phyloP scores from a whole-genome alignment of 2,113 vertebrate genomes.

The Oryzias melastigma region DNA sequence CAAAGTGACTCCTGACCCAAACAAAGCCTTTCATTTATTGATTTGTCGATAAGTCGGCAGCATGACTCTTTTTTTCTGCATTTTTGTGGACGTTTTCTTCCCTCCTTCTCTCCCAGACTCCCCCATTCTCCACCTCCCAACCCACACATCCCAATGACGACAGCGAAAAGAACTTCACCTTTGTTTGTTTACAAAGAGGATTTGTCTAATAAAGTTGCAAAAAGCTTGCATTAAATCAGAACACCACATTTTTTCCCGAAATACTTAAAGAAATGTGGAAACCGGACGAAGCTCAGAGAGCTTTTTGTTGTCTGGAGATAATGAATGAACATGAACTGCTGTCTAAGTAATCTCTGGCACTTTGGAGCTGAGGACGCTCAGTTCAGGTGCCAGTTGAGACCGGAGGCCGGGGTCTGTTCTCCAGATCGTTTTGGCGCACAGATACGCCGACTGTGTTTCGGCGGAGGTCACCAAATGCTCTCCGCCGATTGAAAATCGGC shows the following conservation, averaged over 20 bases:
- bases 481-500: slow-evolving; percentile 19
- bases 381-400: slow-evolving; percentile 37
- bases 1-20: too few relatives aligned
- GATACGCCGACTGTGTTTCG: slow-evolving; percentile 24
- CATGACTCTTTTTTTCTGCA: not conserved
- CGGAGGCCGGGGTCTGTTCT: slow-evolving; percentile 24
- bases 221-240: too few relatives aligned
- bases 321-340: slow-evolving; percentile 39
- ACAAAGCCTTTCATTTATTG: too few relatives aligned
- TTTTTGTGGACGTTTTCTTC: not conserved
- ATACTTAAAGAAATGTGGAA: not conserved
- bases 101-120: not conserved
- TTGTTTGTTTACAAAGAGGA: not conserved
- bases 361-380: slow-evolving; percentile 26
- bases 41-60: not conserved
- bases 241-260: not conserved
- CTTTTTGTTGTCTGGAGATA: slow-evolving; percentile 1
- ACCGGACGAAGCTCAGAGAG: not conserved
- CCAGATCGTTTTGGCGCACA: slow-evolving; percentile 30
- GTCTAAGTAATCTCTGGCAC: slow-evolving; percentile 45
- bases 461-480: slow-evolving; percentile 29
- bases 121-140: slow-evolving; percentile 7
- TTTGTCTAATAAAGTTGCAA: too few relatives aligned
- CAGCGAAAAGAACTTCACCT: not conserved
- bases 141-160: not conserved